phyloP scores from a whole-genome alignment of 2,888 invertebrate genomes.

The Onchidella celtica region DNA sequence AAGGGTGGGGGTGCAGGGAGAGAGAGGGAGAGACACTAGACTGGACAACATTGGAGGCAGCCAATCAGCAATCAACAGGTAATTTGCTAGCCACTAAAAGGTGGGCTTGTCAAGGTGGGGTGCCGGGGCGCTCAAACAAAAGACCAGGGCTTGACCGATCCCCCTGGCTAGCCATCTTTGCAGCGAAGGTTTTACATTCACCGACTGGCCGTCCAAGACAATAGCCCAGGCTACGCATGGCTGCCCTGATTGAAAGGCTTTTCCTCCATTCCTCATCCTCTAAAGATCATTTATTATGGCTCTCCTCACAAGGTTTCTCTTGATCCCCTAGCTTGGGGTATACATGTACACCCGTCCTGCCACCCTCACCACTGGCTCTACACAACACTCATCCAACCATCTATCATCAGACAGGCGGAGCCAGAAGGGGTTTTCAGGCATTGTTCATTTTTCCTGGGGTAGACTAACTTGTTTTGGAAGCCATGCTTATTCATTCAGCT shows the following conservation, averaged over 20 bases:
- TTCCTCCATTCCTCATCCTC: not conserved
- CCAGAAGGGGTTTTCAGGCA: no score
- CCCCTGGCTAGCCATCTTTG: not conserved
- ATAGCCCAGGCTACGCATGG: not conserved
- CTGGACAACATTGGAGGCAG: not conserved
- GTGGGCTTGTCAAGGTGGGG: slow-evolving; percentile 21
- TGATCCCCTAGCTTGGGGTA: not conserved
- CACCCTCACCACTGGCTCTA: no score
- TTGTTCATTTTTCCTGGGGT: no score
- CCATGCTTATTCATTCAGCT: no score
- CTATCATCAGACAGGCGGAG: no score
- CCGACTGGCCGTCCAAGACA: not conserved
- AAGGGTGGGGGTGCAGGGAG: not conserved
- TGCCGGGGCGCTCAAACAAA: slow-evolving; percentile 18
- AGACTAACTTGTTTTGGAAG: no score
- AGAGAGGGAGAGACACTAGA: not conserved
- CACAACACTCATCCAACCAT: no score
- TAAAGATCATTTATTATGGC: no score
- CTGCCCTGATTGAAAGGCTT: not conserved
- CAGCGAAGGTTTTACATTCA: not conserved
- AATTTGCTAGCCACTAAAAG: slow-evolving; percentile 18
- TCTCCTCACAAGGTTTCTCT: no score
- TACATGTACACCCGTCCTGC: not conserved
- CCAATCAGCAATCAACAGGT: slow-evolving; percentile 50
- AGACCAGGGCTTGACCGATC: not conserved